Base-by-base conservation (phyloP, 2,888 invertebrate genomes). In the Anthophora plumipes region DNA sequence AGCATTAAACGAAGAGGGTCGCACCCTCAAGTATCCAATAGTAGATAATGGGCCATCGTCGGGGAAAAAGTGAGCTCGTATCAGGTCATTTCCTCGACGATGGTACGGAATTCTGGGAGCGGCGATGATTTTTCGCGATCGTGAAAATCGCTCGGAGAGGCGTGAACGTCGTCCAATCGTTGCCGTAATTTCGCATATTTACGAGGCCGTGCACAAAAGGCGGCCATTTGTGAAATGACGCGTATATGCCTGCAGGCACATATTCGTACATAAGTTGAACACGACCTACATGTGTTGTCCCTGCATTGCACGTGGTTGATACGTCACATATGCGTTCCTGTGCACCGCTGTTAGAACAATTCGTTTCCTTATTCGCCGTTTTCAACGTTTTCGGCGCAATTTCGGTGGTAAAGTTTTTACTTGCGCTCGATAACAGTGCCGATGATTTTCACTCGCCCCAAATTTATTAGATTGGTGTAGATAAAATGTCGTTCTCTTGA, bases 201-300 rank as follows among this genome's bases (percentile, higher is more conserved):
- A 79, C 83, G 72, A 77, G 52, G 50, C 31, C 61, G 67, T 66
- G 77, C 64, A 80, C 82, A 85, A 84, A 87, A 81, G 82, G 76
- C 55, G 57, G 52, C 78, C 81, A 88, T 87, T 86, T 84, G 88
- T 70, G 79, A 88, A 88, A 87, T 88, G 84, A 88, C 80, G 76
- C 82, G 66, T 67, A n/a, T 54, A 71, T 25, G 55, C 68, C 41
- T 39, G 60, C 52, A 52, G 3, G 11, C 31, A 22, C 14, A 14
- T 54, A 55, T 20, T 1, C 12, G 14, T 31, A 14, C 14, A 43
- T 52, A 25, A 68, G 46, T 69, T 48, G 52, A 57, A 48, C 46
- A 41, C 52, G 46, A 52, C 25, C 60, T 64, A 39, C 60, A 55
- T 72, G 70, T 50, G 52, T 66, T 20, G 20, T 22, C 1, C n/a